These are phyloP conservation scores for Drosophila miranda DNA, from an alignment of 1,140 invertebrate species.

Conservation along the genomic window DNA sequence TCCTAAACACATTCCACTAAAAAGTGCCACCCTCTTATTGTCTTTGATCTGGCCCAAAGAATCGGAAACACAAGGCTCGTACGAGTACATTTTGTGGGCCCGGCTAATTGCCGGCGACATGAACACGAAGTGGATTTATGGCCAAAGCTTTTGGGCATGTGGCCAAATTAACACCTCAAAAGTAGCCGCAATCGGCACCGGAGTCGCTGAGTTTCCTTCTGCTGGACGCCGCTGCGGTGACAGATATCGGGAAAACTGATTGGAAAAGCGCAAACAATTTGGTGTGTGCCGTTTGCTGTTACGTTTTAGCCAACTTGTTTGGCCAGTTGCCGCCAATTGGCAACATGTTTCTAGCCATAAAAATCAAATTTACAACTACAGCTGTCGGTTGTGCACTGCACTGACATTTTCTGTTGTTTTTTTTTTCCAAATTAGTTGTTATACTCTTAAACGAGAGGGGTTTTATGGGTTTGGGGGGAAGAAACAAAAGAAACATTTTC, in stretches of 20 bases:
- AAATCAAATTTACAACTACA: slow-evolving; percentile 78
- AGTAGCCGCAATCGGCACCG: slow-evolving; percentile 31
- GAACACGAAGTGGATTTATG: slow-evolving; percentile 55
- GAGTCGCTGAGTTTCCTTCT: slow-evolving; percentile 31
- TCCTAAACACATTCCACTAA: background rate
- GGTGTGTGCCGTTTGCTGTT: background rate
- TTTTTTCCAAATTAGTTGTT: too few relatives aligned
- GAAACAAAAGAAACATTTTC: too few relatives aligned
- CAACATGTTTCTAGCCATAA: slow-evolving; percentile 73
- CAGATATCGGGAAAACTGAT: slow-evolving; percentile 64
- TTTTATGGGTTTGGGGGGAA: too few relatives aligned
- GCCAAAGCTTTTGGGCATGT: slow-evolving; percentile 45
- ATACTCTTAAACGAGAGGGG: too few relatives aligned
- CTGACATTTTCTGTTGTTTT: slow-evolving; percentile 21
- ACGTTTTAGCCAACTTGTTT: slow-evolving; percentile 45
- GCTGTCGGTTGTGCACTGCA: slow-evolving; percentile 55
- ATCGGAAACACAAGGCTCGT: slow-evolving; percentile 4
- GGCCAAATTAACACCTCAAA: slow-evolving; percentile 71
- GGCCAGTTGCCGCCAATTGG: slow-evolving; percentile 61
- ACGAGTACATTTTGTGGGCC: slow-evolving; percentile 3
- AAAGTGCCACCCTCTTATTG: background rate
- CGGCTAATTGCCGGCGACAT: slow-evolving; percentile 49
- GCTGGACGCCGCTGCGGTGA: slow-evolving; percentile 34
- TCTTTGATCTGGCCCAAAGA: slow-evolving; percentile 1
- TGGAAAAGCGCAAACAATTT: slow-evolving; percentile 34